These are phyloP conservation scores for Opisthocomus hoazin DNA, from an alignment of 2,113 vertebrate genomes.

Conservation along the genomic window DNA sequence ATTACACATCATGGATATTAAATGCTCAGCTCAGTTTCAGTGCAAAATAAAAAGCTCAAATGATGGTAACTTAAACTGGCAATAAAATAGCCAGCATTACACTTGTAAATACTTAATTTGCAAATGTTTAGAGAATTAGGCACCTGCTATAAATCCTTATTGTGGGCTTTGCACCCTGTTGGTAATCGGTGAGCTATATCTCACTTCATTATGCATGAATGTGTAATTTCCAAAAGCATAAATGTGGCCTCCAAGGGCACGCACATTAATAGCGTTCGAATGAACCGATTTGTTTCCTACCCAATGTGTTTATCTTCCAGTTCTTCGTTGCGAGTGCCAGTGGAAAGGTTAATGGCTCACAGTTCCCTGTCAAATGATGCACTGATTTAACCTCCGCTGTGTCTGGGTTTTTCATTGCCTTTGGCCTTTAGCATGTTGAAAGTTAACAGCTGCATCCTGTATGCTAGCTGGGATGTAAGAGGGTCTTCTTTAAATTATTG, in stretches of 20 bases:
- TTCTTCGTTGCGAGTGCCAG: not conserved
- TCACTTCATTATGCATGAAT: constrained; percentile 59
- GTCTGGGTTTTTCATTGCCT: constrained; percentile 18
- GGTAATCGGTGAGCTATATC: constrained; percentile 47
- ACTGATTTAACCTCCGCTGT: constrained; percentile 2
- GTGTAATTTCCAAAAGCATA: constrained; percentile 64
- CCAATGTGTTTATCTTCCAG: constrained; percentile 58
- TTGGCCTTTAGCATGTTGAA: not conserved
- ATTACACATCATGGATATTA: constrained; percentile 46
- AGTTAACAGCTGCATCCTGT: not conserved
- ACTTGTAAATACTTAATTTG: constrained; percentile 62
- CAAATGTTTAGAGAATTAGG: constrained; percentile 63
- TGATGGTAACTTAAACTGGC: constrained; percentile 55
- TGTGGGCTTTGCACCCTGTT: constrained; percentile 47
- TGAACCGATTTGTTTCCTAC: constrained; percentile 62
- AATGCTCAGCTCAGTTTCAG: constrained; percentile 42
- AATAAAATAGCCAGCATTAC: constrained; percentile 44
- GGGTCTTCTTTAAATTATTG: not conserved
- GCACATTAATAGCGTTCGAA: constrained; percentile 22
- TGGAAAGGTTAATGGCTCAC: constrained; percentile 60
- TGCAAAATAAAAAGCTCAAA: constrained; percentile 21
- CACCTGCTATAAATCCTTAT: constrained; percentile 58
- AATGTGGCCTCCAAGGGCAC: constrained; percentile 55
- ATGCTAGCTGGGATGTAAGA: not conserved
- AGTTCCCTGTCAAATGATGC: constrained; percentile 32